These are phyloP conservation scores for Brachionus paranguensis DNA, from an alignment of 1,140 invertebrate species.

Conservation along the genomic window DNA sequence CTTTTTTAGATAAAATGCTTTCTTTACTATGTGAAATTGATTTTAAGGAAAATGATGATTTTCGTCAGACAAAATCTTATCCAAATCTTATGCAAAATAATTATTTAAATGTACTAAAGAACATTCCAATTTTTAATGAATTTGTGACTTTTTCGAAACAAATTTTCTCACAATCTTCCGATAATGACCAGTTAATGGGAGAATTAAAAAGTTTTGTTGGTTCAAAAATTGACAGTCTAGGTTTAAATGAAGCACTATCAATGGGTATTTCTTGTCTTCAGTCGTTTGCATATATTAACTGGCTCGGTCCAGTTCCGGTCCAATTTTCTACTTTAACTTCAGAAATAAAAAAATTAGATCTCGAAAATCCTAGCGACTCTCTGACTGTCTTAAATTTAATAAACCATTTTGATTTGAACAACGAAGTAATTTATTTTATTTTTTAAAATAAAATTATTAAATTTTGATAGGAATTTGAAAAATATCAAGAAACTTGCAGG, in stretches of 20 bases:
- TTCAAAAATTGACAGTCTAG: background rate
- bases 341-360: constrained; percentile 35
- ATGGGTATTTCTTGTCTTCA: constrained; percentile 63
- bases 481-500: constrained; percentile 42
- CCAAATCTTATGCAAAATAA: background rate
- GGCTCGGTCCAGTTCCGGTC: constrained; percentile 64
- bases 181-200: background rate
- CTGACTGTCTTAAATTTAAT: background rate
- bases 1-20: constrained; percentile 1
- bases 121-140: background rate
- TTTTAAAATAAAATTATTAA: background rate
- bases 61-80: background rate
- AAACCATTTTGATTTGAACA: constrained; percentile 13
- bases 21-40: constrained; percentile 24
- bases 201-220: background rate
- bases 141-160: background rate
- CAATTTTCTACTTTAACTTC: constrained; percentile 42
- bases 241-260: constrained; percentile 47
- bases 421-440: constrained; percentile 40
- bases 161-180: background rate
- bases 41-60: constrained; percentile 15
- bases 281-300: constrained; percentile 72
- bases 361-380: background rate
- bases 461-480: constrained; percentile 32
- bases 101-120: background rate